Percentiles rank a stretch among this genome's conserved stretches.
phyloP scores from a whole-genome alignment of 2,113 vertebrate genomes.

The Dipodomys merriami region DNA sequence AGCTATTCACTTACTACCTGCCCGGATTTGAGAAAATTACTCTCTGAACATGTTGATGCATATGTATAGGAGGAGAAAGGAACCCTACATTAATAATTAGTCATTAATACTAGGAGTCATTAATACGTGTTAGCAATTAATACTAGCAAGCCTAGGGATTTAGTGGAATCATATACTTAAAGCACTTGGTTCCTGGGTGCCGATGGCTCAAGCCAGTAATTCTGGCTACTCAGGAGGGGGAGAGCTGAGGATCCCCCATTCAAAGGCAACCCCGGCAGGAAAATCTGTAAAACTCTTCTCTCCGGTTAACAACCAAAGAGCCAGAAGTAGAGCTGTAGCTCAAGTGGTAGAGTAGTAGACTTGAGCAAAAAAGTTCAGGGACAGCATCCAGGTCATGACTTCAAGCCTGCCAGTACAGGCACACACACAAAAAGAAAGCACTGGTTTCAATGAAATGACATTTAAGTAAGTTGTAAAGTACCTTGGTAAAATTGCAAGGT shows the following conservation, averaged over 20 bases:
- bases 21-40: neutral
- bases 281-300: too few relatives aligned
- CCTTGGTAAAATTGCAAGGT: neutral
- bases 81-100: neutral
- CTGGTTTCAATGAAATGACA: neutral
- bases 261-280: too few relatives aligned
- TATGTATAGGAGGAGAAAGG: neutral
- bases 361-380: too few relatives aligned
- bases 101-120: too few relatives aligned
- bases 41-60: neutral
- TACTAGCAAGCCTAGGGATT: neutral
- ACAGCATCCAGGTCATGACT: too few relatives aligned
- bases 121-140: neutral
- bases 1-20: conserved; percentile 10
- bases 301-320: too few relatives aligned
- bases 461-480: neutral
- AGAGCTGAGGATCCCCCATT: too few relatives aligned
- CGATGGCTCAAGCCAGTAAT: too few relatives aligned
- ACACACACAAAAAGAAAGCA: neutral
- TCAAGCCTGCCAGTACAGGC: too few relatives aligned
- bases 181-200: neutral
- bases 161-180: neutral
- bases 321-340: too few relatives aligned
- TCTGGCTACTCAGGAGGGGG: too few relatives aligned
- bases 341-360: too few relatives aligned